Base-by-base conservation (phyloP, 2,888 invertebrate species). In the Portevinia maculata region DNA sequence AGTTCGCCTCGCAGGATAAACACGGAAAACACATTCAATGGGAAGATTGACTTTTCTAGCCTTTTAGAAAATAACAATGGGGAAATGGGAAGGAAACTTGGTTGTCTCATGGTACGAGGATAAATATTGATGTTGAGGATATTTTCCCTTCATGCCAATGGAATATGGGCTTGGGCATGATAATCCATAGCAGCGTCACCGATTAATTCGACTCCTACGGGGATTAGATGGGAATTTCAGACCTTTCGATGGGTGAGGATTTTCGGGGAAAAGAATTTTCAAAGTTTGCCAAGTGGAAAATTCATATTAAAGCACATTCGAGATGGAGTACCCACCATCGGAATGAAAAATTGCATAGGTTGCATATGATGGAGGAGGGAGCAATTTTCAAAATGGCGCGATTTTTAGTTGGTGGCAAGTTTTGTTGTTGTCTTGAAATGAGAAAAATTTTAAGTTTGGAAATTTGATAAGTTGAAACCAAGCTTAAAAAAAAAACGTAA, bases 21-120 rank as follows among this genome's bases (percentile, higher is more conserved):
- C 78, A 83, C 62, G 67, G 65, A 67, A 78, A 83, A 83, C 60
- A 83, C 67, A 78, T 83, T 83, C 83, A 48, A 62, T 78, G 50
- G 62, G 60, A 65, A 67, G 60, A 71, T 78, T 83, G 76, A 78
- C 83, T 78, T 78, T 62, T 76, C 83, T 67, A 78, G 76, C 71
- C 57, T 75, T 74, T 75, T 46, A 34, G 39, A 50, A 34, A 52
- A 48, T 32, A 59, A 44, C 59, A 46, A 37, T 52, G 44, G 59
- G n/a, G 19, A 46, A 37, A 50, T 32, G 28, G 59, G 52, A 73
- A 60, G 69, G 53, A 73, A 60, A 67, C 73, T 73, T 52, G 39
- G 65, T 67, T 55, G 53, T 37, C n/a, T 64, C 50, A 62, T 19
- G 41, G 65, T 46, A 60, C 34, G 15, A 41, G 57, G 37, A 64